A percentile compares a stretch with the other conserved stretches of the same genome.
phyloP scores from a whole-genome alignment of 1,140 invertebrate species.

The Cryptotermes secundus region DNA sequence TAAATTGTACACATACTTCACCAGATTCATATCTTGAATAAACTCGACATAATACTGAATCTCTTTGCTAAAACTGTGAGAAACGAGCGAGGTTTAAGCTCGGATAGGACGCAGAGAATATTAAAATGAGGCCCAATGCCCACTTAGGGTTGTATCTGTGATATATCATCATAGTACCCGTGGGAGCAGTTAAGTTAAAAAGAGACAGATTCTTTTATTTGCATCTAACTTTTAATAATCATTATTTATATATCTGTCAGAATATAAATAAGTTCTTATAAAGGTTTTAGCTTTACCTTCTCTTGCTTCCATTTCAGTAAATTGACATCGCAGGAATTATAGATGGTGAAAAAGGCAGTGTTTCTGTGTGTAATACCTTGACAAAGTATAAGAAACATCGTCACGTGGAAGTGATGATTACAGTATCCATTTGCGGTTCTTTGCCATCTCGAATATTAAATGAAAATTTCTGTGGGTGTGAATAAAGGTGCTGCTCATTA shows the following conservation, averaged over 20 bases:
- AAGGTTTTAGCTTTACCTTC: neutral
- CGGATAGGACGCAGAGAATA: neutral
- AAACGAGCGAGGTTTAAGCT: neutral
- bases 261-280: neutral
- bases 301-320: neutral
- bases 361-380: no score
- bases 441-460: no score
- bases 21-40: neutral
- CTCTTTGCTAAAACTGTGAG: neutral
- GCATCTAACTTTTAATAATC: neutral
- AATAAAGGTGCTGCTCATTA: no score
- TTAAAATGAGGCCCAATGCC: neutral
- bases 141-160: neutral
- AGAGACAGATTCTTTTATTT: neutral
- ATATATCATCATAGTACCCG: neutral
- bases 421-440: no score
- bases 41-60: no score
- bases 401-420: no score
- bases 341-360: no score
- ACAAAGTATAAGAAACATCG: no score
- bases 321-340: no score
- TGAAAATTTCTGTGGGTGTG: no score
- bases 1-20: neutral
- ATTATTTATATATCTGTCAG: neutral
- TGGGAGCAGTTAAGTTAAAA: neutral